Conservation (phyloP, 1,140 invertebrate species). For the Drosophila miranda region DNA sequence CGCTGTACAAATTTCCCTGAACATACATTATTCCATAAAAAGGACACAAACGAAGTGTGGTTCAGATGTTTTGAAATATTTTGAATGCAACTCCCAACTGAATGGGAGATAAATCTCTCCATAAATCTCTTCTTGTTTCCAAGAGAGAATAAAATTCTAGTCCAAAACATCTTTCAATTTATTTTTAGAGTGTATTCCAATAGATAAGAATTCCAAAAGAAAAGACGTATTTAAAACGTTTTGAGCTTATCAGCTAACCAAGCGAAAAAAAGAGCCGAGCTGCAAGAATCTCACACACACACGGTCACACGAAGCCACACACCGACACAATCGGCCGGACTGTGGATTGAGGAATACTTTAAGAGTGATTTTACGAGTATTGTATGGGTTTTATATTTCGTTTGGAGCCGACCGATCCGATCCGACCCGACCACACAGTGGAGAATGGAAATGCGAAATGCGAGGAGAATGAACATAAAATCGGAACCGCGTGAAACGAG, state of each 20-base stretch:
- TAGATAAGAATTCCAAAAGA: constrained; percentile 67
- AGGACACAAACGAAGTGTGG: no score
- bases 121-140: no score
- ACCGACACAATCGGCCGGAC: constrained; percentile 4
- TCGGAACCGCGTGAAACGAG: constrained; percentile 67
- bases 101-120: no score
- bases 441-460: constrained; percentile 51
- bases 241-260: constrained; percentile 49
- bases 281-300: constrained; percentile 62
- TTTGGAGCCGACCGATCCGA: background rate
- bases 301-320: constrained; percentile 13
- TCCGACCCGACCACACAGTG: background rate
- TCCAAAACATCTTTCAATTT: no score
- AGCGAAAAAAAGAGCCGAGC: constrained; percentile 64
- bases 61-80: no score
- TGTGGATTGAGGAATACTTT: constrained; percentile 1
- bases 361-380: background rate
- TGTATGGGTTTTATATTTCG: constrained; percentile 16
- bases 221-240: constrained; percentile 74
- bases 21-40: no score
- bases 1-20: no score
- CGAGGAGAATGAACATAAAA: constrained; percentile 46
- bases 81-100: no score
- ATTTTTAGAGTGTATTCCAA: constrained; percentile 18
- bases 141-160: no score